Base-by-base conservation (phyloP, 2,888 invertebrate species). In the Hypercompe scribonia region DNA sequence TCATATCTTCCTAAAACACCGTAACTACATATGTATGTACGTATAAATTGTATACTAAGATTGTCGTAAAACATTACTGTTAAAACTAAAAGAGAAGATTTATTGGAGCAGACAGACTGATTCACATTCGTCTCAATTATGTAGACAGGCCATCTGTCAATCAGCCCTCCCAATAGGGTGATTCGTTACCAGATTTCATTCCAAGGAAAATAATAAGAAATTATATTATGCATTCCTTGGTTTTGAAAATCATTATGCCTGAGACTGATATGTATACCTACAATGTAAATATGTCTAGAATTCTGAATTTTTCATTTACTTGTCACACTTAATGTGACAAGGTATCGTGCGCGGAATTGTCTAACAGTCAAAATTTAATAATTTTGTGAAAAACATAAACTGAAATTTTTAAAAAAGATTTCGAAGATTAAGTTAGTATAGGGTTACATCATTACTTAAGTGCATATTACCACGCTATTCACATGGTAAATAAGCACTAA, bases 91-190 rank as follows among this genome's bases (percentile, higher is more conserved):
- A 75, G 78, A 77, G 89, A 91, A 89, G 92, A 91, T 92, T 94
- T 92, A 92, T 91, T 89, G 86, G 78, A 76, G 85, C 83, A 92
- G 91, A 91, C 92, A 91, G 89, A 89, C 88, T 84, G 87, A 87
- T 82, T 89, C 91, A 84, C 93, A 95, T 95, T 91, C 92, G 88
- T 95, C 95, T 95, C 95, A 95, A 95, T 95, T 95, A 95, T 88
- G 80, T 75, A 87, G 95, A 95, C 95, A 90, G 94, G 90, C 93
- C 89, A 94, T 95, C 94, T 94, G 95, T 95, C 95, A 94, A 94
- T 95, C 95, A 92, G 88, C 76, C 74, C 83, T 92, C 95, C 93
- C 94, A 84, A 78, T 83, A 93, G 95, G 91, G 93, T 93, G 92
- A 95, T 95, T 92, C 91, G 92, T 91, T 92, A 91, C 90, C 34